Percentiles rank a stretch among this genome's conserved stretches.
These are phyloP conservation scores for Tapera naevia DNA, from an alignment of 2,797 vertebrate species.

Conservation along the genomic window DNA sequence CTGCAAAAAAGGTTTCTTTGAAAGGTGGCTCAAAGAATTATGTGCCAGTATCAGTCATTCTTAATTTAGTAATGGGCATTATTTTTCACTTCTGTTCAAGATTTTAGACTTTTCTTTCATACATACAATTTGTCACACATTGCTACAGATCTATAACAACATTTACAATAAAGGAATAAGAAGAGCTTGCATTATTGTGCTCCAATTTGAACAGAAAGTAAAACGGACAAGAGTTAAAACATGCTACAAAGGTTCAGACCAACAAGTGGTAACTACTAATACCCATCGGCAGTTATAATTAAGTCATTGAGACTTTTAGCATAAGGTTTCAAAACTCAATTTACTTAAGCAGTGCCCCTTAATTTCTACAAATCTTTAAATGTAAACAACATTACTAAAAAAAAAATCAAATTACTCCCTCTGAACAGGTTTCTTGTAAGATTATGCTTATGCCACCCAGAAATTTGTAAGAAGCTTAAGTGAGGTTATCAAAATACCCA, in stretches of 20 bases:
- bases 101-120: background rate
- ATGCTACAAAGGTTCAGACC: conserved; percentile 23
- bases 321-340: background rate
- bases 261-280: conserved; percentile 49
- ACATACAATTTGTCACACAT: background rate
- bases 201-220: conserved; percentile 23
- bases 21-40: conserved; percentile 58
- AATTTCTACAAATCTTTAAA: background rate
- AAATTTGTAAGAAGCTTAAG: conserved; percentile 18
- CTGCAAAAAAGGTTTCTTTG: conserved; percentile 50
- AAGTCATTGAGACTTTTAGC: background rate
- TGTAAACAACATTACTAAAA: background rate
- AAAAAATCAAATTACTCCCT: background rate
- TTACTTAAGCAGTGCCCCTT: background rate
- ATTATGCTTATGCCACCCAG: conserved; percentile 17
- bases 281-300: conserved; percentile 34
- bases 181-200: background rate
- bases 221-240: conserved; percentile 39
- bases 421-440: background rate
- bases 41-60: conserved; percentile 19
- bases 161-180: background rate
- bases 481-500: conserved; percentile 41
- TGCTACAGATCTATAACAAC: background rate
- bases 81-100: background rate
- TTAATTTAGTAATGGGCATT: conserved; percentile 12